Evolutionary conservation across 2,888 invertebrate species (phyloP).

Genomic region (Oligia fasciuncula): DNA sequence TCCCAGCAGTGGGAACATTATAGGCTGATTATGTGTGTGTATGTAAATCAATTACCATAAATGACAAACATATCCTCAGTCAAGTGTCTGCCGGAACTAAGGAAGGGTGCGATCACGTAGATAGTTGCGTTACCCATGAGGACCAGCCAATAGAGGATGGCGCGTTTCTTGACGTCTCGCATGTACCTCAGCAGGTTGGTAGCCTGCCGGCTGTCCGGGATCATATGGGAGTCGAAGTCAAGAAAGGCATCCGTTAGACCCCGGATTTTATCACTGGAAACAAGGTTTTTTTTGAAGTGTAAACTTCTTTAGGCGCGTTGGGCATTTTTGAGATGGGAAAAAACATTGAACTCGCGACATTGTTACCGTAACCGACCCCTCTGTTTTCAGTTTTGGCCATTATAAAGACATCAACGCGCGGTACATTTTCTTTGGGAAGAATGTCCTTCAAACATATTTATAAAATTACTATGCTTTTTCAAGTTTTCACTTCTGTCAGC

Average conservation of each 20-base stretch:
- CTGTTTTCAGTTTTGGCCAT: too few relatives aligned
- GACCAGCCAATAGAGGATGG: constrained; percentile 57
- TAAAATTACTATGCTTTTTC: too few relatives aligned
- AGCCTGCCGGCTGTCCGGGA: constrained; percentile 58
- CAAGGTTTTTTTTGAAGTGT: background rate
- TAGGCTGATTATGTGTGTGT: too few relatives aligned
- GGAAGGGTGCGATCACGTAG: constrained; percentile 30
- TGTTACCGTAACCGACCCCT: too few relatives aligned
- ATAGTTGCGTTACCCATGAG: constrained; percentile 33
- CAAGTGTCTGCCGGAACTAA: constrained; percentile 43
- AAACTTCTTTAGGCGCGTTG: too few relatives aligned
- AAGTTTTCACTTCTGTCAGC: too few relatives aligned
- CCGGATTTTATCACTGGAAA: constrained; percentile 61
- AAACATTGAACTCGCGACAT: too few relatives aligned
- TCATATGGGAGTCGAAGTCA: constrained; percentile 58
- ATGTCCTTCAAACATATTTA: too few relatives aligned
- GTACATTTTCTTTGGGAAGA: too few relatives aligned
- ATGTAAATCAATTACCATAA: constrained; percentile 52
- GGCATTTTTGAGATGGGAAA: too few relatives aligned
- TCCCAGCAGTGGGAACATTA: too few relatives aligned
- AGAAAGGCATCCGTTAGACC: constrained; percentile 61
- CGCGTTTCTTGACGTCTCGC: constrained; percentile 57
- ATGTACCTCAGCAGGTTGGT: constrained; percentile 55
- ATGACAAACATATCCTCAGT: constrained; percentile 51
- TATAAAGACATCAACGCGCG: too few relatives aligned